phyloP scores from a whole-genome alignment of 2,797 vertebrate genomes.

The Agapornis canus region DNA sequence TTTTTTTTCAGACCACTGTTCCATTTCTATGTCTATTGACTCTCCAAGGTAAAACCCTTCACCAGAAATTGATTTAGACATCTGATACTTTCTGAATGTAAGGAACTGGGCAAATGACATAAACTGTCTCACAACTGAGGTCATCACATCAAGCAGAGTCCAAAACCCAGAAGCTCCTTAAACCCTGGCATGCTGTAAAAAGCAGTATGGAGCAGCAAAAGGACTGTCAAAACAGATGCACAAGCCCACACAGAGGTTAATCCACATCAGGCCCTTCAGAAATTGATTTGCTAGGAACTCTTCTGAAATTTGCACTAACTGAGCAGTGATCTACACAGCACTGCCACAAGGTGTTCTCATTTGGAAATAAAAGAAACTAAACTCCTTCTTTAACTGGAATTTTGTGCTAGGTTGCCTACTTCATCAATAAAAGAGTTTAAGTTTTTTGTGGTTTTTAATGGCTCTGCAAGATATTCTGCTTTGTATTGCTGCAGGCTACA shows the following conservation, averaged over 20 bases:
- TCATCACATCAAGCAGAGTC: neutral
- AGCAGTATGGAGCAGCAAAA: neutral
- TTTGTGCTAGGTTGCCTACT: neutral
- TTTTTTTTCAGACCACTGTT: neutral
- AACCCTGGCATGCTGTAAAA: neutral
- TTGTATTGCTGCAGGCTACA: neutral
- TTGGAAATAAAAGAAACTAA: neutral
- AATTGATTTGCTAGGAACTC: neutral
- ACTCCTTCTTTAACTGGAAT: neutral
- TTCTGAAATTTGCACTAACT: neutral
- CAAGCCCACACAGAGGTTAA: neutral
- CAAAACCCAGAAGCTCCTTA: neutral
- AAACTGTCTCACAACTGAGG: neutral
- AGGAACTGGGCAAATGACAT: neutral
- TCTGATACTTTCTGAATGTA: neutral
- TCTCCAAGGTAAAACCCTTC: neutral
- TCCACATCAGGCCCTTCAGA: neutral
- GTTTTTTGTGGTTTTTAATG: neutral
- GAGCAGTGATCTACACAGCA: neutral
- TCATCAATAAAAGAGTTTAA: neutral
- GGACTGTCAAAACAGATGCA: neutral
- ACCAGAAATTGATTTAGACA: neutral
- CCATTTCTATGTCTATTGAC: neutral
- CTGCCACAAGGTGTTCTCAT: neutral
- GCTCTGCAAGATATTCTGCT: neutral